phyloP scores from a whole-genome alignment of 2,888 invertebrate genomes.

The Apamea anceps region DNA sequence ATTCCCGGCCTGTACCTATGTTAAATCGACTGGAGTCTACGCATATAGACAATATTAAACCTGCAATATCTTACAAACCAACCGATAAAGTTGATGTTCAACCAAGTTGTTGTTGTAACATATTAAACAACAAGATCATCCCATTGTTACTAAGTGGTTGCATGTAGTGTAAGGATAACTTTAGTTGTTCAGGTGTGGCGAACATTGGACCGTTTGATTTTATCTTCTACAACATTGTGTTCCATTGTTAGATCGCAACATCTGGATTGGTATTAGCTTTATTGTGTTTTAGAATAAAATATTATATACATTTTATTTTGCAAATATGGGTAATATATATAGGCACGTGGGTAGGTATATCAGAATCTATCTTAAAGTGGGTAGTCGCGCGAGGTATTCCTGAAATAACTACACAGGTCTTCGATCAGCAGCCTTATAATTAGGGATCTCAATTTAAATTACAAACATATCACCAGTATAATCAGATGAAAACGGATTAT shows the following conservation, averaged over 20 bases:
- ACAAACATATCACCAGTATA: too few species aligned
- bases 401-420: too few species aligned
- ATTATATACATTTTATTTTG: too few species aligned
- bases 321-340: too few species aligned
- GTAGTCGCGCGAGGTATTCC: too few species aligned
- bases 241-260: not conserved
- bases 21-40: too few species aligned
- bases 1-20: not conserved
- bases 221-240: not conserved
- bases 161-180: slow-evolving; percentile 1
- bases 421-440: too few species aligned
- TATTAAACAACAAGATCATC: not conserved
- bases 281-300: not conserved
- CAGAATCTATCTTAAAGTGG: too few species aligned
- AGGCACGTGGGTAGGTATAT: too few species aligned
- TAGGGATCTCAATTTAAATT: too few species aligned
- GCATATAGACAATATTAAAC: not conserved
- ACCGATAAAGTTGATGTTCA: not conserved
- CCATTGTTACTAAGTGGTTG: slow-evolving; percentile 1
- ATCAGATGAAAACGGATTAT: too few species aligned
- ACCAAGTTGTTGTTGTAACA: not conserved
- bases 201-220: slow-evolving; percentile 2
- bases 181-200: slow-evolving; percentile 1
- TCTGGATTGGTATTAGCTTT: not conserved
- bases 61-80: not conserved